Evolutionary conservation across 2,113 vertebrate species (phyloP), one percentile per base, ranked within the genome.

Genomic region (Vireo altiloquus): DNA sequence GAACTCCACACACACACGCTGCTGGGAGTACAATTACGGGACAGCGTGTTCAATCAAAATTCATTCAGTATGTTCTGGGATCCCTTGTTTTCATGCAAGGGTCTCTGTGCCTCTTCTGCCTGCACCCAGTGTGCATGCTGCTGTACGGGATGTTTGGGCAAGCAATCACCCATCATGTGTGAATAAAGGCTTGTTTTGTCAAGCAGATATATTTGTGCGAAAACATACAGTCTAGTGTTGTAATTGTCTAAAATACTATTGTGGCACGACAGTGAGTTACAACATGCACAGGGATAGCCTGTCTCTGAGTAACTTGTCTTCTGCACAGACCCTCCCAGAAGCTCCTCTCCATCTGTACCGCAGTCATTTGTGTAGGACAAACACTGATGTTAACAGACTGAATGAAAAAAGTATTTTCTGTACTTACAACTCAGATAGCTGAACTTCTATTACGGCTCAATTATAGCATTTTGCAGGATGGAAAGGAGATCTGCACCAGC

Each of bases 141-240:
- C 65, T 92, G 31, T 21, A 27, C 5, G 30, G 61, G 25, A 37
- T 42, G 20, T 44, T 64, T 78, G 68, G 65, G 44, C 56, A 53
- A 70, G 47, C 24, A 87, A 78, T 71, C 79, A 44, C 20, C 44
- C 61, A 68, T 23, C 28, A 5, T 27, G 15, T 78, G 35, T 23
- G 7, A 81, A 88, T 59, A 95, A 90, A 86, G 64, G 22, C 69
- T 94, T 87, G 20, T 84, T 94, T 93, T 65, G 56, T 90, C 47
- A 87, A 80, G 72, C 17, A 79, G 84, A 88, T 65, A 28, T 10
- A 31, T 56, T 31, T 46, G 68, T 79, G 42, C 53, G 92, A 90
- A 92, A 87, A 87, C 25, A 19, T 75, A 86, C 54, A 81, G 44
- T 70, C 47, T 35, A 78, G 64, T 70, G 39, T 7, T 78, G 19